These are phyloP conservation scores for Ellobius talpinus DNA, from an alignment of 2,113 vertebrate species.

Conservation along the genomic window DNA sequence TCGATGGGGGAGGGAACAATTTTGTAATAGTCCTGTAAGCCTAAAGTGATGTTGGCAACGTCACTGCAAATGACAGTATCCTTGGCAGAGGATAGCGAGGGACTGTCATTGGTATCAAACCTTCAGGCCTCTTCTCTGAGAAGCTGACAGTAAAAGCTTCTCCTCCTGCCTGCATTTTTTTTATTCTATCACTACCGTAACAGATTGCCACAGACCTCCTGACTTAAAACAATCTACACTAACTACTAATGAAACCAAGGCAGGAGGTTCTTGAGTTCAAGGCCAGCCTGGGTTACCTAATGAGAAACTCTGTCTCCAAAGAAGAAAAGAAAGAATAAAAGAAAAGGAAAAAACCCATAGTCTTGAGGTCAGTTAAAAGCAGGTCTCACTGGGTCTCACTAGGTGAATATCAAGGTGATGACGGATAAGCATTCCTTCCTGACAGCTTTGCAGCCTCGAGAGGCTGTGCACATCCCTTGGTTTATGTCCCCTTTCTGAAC, in stretches of 20 bases:
- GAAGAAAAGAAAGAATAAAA: not conserved
- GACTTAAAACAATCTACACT: not conserved
- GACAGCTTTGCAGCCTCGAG: not conserved
- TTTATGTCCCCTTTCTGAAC: not conserved
- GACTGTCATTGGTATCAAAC: not conserved
- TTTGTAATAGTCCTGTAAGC: not conserved
- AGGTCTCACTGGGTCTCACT: not conserved
- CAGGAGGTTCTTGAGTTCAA: not conserved
- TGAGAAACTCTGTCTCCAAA: not conserved
- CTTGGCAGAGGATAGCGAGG: not conserved
- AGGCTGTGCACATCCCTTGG: not conserved
- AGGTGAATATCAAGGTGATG: not conserved
- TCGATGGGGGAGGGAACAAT: not conserved
- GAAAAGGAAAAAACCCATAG: not conserved
- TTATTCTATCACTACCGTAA: not conserved
- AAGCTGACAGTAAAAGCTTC: not conserved
- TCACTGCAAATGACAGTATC: not conserved
- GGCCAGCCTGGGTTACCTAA: not conserved
- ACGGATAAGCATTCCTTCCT: not conserved
- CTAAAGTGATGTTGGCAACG: not conserved
- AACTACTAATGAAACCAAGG: not conserved
- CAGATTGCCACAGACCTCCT: not conserved
- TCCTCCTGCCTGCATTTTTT: not conserved
- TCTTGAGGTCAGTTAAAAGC: not conserved
- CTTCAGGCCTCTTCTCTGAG: not conserved